These are phyloP conservation scores for Rattus norvegicus DNA, from an alignment of 2,113 vertebrate genomes.

Conservation along the genomic window GRCr8 NC_086020.1:239246001-239246500, in stretches of 20 bases:
- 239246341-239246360: neutral
- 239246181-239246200: neutral
- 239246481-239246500: neutral
- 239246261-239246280: neutral
- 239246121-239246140: neutral
- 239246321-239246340: neutral
- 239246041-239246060: neutral
- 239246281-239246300: neutral
- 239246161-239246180: neutral
- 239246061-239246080: neutral
- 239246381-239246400: neutral
- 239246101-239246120: neutral
- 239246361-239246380: neutral
- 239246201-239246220: neutral
- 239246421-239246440: slow-evolving; percentile 23
- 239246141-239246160: neutral
- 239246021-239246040: neutral
- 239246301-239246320: neutral
- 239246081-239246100: neutral
- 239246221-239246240: neutral
- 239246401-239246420: neutral
- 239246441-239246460: neutral
- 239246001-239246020: neutral
- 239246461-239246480: neutral
- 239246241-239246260: neutral